Evolutionary conservation across 2,797 vertebrate species (phyloP).

Genomic region (Melanotaenia trifasciata): DNA sequence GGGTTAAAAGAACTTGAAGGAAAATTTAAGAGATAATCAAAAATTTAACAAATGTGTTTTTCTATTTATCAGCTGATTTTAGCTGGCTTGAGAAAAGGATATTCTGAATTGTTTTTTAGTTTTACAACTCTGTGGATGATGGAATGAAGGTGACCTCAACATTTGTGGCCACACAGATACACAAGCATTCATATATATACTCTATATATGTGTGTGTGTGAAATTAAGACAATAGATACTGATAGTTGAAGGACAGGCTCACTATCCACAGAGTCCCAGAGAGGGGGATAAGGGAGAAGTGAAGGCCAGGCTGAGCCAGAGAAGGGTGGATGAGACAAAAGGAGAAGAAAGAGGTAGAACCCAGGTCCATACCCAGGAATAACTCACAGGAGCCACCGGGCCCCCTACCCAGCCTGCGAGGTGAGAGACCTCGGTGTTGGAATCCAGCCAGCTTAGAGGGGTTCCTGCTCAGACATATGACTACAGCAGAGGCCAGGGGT

Average conservation of each 20-base stretch:
- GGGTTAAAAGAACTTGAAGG: no score
- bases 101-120: slow-evolving; percentile 6
- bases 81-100: neutral
- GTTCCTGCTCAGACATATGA: slow-evolving; percentile 72
- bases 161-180: slow-evolving; percentile 40
- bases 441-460: slow-evolving; percentile 80
- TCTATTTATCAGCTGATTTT: neutral
- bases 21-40: neutral
- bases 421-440: slow-evolving; percentile 83
- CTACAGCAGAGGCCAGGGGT: slow-evolving; percentile 59
- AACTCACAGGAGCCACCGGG: slow-evolving; percentile 70
- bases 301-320: slow-evolving; percentile 63
- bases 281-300: slow-evolving; percentile 68
- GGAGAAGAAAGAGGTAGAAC: slow-evolving; percentile 62
- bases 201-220: slow-evolving; percentile 37
- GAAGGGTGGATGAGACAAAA: slow-evolving; percentile 66
- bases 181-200: slow-evolving; percentile 24
- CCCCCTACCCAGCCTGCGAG: slow-evolving; percentile 76
- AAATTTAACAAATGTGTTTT: neutral
- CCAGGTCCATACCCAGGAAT: slow-evolving; percentile 74
- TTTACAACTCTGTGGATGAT: slow-evolving; percentile 42
- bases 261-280: slow-evolving; percentile 69
- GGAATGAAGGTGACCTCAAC: slow-evolving; percentile 65
- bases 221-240: slow-evolving; percentile 66
- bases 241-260: slow-evolving; percentile 82